Evolutionary conservation across 2,888 invertebrate species (phyloP), one percentile per base, ranked within the genome.

Genomic region (Plagodis pulveraria): DNA sequence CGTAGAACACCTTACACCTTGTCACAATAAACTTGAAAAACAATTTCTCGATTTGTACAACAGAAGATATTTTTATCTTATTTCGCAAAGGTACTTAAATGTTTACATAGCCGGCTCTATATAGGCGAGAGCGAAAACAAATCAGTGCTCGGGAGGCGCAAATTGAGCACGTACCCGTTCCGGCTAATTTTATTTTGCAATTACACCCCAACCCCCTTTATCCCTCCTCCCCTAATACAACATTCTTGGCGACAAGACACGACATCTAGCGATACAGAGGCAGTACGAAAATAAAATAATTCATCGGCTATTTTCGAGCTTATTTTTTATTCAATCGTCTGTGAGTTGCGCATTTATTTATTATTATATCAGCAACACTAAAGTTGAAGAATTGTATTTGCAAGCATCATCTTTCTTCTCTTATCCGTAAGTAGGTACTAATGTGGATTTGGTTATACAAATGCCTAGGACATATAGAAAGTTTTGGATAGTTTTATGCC

Each of bases 141-240:
- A 92, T 92, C 92, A 91, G 90, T 82, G 88, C 85, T 74, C 74
- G 89, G 90, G 90, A 89, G 91, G 91, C 91, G 89, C 88, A 91
- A 92, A 91, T 92, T 91, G 91, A 90, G 91, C 91, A 92, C 92
- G 92, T 92, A 91, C 89, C 91, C 89, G 89, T 91, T 91, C 90
- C 81, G 87, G 91, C 92, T 92, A 92, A 92, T 92, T 92, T 92
- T 92, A 92, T 92, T 92, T 92, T 91, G 92, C 92, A 92, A 92
- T 92, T 92, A 92, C 91, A 86, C 89, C 90, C 89, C 80, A 77
- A 69, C 53, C 69, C 65, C 67, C 70, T 70, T 43, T 46, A 33
- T 5, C 69, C 67, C 70, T 64, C 56, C 55, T 65, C 72, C 73
- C 80, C 83, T 87, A 89, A 87, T 90, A 89, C 89, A 87, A 89